A percentile compares a stretch with the other conserved stretches of the same genome.
phyloP scores from a whole-genome alignment of 2,113 vertebrate genomes.

The Mandrillus leucophaeus region DNA sequence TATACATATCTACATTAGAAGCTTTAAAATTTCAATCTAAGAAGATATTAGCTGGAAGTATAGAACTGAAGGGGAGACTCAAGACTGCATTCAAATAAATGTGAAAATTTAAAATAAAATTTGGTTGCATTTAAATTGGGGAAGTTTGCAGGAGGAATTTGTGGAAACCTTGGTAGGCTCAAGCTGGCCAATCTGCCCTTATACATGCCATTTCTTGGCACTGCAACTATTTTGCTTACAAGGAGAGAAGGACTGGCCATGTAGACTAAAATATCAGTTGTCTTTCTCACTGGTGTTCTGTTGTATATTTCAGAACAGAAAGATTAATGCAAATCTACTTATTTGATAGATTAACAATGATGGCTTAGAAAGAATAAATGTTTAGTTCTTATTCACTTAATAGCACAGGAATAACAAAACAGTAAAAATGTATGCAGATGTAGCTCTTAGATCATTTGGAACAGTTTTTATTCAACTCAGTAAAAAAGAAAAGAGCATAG shows the following conservation, averaged over 20 bases:
- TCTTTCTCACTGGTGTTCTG: background rate
- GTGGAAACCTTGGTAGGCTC: background rate
- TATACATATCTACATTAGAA: background rate
- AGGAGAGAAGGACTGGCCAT: background rate
- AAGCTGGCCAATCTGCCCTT: background rate
- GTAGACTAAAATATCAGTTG: background rate
- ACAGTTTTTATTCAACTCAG: background rate
- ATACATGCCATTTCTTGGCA: background rate
- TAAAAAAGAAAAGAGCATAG: background rate
- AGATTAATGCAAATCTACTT: background rate
- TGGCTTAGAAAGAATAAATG: background rate
- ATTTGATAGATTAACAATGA: background rate
- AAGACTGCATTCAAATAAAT: background rate
- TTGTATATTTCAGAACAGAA: background rate
- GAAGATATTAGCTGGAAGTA: background rate
- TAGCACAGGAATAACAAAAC: background rate
- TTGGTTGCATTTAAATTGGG: background rate
- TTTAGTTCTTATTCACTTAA: background rate
- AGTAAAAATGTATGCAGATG: background rate
- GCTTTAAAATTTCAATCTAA: background rate
- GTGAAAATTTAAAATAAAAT: background rate
- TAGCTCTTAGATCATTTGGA: background rate
- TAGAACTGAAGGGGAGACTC: background rate
- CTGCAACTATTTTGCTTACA: background rate
- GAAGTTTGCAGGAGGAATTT: background rate